Percentiles rank a stretch among this genome's conserved stretches.
Conservation (phyloP, 2,113 vertebrate genomes). For the Mirounga angustirostris region DNA sequence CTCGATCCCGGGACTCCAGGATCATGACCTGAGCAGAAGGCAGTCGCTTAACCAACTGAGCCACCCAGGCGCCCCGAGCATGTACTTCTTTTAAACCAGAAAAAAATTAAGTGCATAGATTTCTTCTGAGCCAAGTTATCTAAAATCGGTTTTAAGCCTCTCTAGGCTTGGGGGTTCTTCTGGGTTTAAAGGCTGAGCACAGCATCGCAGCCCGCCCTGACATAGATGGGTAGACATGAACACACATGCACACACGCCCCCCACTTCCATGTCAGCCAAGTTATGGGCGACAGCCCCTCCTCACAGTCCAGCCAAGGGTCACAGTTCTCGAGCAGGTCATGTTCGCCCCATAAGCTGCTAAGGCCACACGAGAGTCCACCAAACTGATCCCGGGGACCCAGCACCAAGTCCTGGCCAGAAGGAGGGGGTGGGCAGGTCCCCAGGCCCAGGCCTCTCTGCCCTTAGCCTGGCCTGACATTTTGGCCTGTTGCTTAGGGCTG, state of each 20-base stretch:
- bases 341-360: not conserved
- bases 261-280: not conserved
- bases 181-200: not conserved
- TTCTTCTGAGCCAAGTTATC: constrained; percentile 66
- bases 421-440: not conserved
- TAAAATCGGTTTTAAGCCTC: constrained; percentile 60
- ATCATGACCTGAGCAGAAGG: too few species aligned
- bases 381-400: not conserved
- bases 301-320: not conserved
- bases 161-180: not conserved
- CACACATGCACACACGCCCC: not conserved
- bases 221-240: not conserved
- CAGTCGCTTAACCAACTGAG: too few species aligned
- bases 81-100: constrained; percentile 66
- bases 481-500: not conserved
- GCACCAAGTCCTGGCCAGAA: not conserved
- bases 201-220: not conserved
- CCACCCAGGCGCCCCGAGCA: not conserved
- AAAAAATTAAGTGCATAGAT: constrained; percentile 48
- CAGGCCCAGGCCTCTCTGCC: not conserved
- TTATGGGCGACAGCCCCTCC: not conserved
- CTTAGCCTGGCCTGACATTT: not conserved
- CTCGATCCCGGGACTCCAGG: too few species aligned
- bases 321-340: not conserved
- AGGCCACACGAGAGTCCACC: not conserved